Conservation (phyloP, 2,113 vertebrate genomes). For the Peromyscus polionotus region DNA sequence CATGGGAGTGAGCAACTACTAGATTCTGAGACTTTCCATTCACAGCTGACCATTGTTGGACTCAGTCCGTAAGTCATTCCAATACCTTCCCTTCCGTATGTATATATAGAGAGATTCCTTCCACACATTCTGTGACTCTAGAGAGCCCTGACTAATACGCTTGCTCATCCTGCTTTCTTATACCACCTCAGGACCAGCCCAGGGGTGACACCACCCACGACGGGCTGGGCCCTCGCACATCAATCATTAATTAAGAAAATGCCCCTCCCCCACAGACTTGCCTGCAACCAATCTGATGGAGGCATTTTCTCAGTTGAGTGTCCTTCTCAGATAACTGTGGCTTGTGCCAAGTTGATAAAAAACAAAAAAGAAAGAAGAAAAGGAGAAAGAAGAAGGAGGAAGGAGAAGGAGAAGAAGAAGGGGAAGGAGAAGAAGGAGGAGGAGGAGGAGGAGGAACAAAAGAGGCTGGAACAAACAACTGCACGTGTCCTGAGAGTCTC, state of each 20-base stretch:
- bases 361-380: not conserved
- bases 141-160: not conserved
- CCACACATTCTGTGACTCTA: not conserved
- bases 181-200: not conserved
- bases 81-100: not conserved
- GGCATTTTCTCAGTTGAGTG: not conserved
- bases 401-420: not conserved
- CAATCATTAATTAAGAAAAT: not conserved
- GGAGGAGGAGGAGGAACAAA: not conserved
- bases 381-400: not conserved
- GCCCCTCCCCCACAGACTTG: not conserved
- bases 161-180: not conserved
- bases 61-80: not conserved
- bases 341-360: not conserved
- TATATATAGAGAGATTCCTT: not conserved
- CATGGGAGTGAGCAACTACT: not conserved
- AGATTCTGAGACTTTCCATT: not conserved
- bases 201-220: not conserved
- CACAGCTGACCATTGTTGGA: not conserved
- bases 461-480: not conserved
- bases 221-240: not conserved
- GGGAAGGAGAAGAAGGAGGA: not conserved
- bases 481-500: not conserved
- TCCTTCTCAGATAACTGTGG: not conserved
- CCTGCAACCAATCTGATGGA: not conserved